phyloP scores from a whole-genome alignment of 2,113 vertebrate species.

The Plotosus lineatus region DNA sequence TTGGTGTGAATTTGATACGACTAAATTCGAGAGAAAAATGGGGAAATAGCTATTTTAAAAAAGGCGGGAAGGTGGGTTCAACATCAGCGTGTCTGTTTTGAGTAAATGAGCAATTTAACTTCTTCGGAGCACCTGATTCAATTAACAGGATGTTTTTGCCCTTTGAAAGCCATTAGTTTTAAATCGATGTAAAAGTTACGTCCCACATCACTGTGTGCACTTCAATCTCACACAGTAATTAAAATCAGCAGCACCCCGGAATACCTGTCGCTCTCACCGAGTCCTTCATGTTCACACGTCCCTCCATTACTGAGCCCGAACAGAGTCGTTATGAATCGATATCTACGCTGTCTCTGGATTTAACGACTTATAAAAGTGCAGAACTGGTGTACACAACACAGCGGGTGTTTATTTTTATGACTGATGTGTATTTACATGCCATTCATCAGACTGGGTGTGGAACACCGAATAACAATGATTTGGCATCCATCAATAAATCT shows the following conservation, averaged over 20 bases:
- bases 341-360: constrained; percentile 11
- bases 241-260: constrained; percentile 32
- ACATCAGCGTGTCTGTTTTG: background rate
- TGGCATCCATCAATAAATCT: too few species aligned
- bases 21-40: too few species aligned
- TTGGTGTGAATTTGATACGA: too few species aligned
- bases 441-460: too few species aligned
- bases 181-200: constrained; percentile 26
- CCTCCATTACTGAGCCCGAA: constrained; percentile 9
- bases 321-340: constrained; percentile 28
- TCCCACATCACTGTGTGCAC: constrained; percentile 11
- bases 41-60: too few species aligned
- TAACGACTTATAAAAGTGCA: background rate
- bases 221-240: constrained; percentile 16
- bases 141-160: constrained; percentile 19
- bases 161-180: constrained; percentile 24
- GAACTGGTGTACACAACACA: background rate
- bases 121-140: background rate
- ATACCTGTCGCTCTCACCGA: constrained; percentile 4
- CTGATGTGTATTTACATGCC: background rate
- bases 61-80: too few species aligned
- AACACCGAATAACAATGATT: too few species aligned
- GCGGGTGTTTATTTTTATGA: background rate
- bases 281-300: constrained; percentile 24
- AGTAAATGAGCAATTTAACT: constrained; percentile 5